phyloP scores from a whole-genome alignment of 2,888 invertebrate genomes.

The Drosophila anomalata region DNA sequence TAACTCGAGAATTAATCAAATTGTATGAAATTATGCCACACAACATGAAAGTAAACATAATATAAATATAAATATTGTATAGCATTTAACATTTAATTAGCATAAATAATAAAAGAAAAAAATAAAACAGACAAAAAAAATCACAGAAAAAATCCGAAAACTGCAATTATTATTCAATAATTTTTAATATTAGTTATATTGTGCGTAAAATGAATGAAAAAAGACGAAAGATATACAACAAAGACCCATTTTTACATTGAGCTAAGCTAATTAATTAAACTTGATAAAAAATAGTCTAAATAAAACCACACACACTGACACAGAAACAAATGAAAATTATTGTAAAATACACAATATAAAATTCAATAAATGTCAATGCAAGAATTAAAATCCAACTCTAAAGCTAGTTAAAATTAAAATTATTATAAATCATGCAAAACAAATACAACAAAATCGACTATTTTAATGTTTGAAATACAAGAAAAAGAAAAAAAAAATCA shows the following conservation, averaged over 20 bases:
- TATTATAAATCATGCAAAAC: conserved; percentile 68
- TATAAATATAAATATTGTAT: conserved; percentile 64
- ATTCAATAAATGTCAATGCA: conserved; percentile 69
- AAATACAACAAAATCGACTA: conserved; percentile 56
- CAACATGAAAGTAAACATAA: conserved; percentile 52
- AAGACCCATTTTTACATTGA: conserved; percentile 72
- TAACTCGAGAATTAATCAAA: conserved; percentile 78
- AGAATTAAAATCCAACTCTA: conserved; percentile 64
- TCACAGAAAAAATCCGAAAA: conserved; percentile 54
- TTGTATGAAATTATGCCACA: conserved; percentile 67
- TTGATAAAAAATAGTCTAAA: conserved; percentile 62
- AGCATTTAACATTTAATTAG: conserved; percentile 76
- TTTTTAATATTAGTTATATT: conserved; percentile 77
- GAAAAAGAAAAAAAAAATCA: conserved; percentile 51
- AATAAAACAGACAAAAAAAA: conserved; percentile 31
- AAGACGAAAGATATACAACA: conserved; percentile 32
- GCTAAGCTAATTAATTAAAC: conserved; percentile 78
- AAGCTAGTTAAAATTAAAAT: conserved; percentile 77
- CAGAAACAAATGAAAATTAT: conserved; percentile 48
- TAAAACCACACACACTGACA: conserved; percentile 34
- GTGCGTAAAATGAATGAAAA: conserved; percentile 51
- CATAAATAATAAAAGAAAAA: conserved; percentile 63
- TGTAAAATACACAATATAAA: conserved; percentile 69
- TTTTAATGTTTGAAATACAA: conserved; percentile 81
- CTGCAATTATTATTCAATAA: conserved; percentile 82